Conservation (phyloP, 2,888 invertebrate species). For the Sminthurides aquaticus region DNA sequence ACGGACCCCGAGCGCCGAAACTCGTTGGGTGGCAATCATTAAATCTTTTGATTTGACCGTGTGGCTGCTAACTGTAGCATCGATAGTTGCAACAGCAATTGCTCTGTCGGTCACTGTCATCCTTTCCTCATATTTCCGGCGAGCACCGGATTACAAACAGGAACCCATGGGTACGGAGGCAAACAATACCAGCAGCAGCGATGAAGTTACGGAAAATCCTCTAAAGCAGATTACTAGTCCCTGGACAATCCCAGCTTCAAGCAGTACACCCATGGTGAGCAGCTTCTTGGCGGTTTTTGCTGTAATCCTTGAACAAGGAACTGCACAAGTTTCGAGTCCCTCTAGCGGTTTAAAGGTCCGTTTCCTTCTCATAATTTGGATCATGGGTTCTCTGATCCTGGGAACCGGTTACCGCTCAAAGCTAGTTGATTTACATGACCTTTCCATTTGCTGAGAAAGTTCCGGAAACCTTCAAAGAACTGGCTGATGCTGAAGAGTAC, state of each 20-base stretch:
- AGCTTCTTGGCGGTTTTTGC: not conserved
- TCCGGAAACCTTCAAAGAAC: conserved; percentile 25
- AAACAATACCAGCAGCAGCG: too few relatives aligned
- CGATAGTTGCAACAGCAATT: too few relatives aligned
- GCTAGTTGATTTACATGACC: conserved; percentile 22
- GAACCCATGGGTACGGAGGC: too few relatives aligned
- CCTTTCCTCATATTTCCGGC: too few relatives aligned
- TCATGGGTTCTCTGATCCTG: conserved; percentile 18
- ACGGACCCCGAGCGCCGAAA: not conserved
- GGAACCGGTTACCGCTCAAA: conserved; percentile 27
- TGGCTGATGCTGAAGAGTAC: conserved; percentile 15
- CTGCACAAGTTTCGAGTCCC: not conserved
- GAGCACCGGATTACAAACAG: too few relatives aligned
- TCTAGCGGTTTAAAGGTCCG: not conserved
- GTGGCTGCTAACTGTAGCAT: too few relatives aligned
- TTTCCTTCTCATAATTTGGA: conserved; percentile 21
- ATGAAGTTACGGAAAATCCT: too few relatives aligned
- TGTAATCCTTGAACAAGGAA: conserved; percentile 19
- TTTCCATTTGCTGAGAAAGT: conserved; percentile 22
- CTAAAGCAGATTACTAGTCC: too few relatives aligned
- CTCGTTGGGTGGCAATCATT: not conserved
- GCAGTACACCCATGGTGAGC: too few relatives aligned
- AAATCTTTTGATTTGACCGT: not conserved
- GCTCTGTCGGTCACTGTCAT: too few relatives aligned
- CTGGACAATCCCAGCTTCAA: too few relatives aligned